phyloP scores from a whole-genome alignment of 2,888 invertebrate genomes.

The Drosophila parthenogenetica region DNA sequence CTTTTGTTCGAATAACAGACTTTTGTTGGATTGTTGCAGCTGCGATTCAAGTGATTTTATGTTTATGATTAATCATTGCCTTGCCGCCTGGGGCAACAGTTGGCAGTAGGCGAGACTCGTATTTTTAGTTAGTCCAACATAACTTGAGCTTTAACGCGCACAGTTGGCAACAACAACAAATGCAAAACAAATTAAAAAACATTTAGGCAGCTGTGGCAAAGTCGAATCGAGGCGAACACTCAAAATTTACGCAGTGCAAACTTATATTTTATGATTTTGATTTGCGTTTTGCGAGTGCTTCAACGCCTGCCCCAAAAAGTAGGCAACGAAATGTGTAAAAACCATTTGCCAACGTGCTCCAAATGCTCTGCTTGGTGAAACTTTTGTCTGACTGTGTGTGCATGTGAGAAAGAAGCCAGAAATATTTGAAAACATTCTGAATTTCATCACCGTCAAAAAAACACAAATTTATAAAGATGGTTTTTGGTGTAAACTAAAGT shows the following conservation, averaged over 20 bases:
- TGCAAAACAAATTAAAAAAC: conserved; percentile 79
- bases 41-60: conserved; percentile 53
- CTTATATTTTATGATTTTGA: conserved; percentile 81
- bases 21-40: conserved; percentile 49
- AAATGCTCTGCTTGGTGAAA: conserved; percentile 18
- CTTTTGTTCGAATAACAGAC: conserved; percentile 71
- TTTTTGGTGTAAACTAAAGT: too few species aligned
- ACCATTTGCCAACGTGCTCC: conserved; percentile 12
- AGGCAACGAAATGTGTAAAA: conserved; percentile 63
- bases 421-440: conserved; percentile 22
- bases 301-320: conserved; percentile 60
- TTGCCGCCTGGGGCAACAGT: conserved; percentile 50
- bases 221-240: conserved; percentile 32
- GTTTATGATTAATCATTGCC: conserved; percentile 69
- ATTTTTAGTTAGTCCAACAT: neutral
- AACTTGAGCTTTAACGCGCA: conserved; percentile 2
- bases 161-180: conserved; percentile 36
- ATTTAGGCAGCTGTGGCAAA: conserved; percentile 80
- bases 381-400: conserved; percentile 33
- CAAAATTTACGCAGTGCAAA: conserved; percentile 79
- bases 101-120: conserved; percentile 56
- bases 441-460: neutral
- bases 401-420: neutral
- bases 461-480: neutral
- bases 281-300: conserved; percentile 49